A percentile compares a stretch with the other conserved stretches of the same genome.
Evolutionary conservation across 2,113 vertebrate genomes (phyloP).

Genomic region (Colaptes auratus): DNA sequence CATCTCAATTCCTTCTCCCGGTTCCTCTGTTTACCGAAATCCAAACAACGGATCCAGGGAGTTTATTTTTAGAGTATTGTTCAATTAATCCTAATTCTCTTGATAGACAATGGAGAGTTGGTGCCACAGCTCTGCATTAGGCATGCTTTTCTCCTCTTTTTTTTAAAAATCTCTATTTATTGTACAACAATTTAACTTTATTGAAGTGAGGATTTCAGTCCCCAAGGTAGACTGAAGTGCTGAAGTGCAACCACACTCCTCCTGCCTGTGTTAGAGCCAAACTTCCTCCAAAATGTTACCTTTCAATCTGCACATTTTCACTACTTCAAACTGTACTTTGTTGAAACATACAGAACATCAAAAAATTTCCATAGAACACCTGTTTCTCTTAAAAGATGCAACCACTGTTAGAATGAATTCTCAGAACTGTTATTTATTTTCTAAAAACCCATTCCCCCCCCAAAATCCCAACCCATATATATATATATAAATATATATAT

Average conservation of each 20-base stretch:
- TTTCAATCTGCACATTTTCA: background rate
- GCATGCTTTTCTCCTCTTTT: background rate
- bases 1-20: background rate
- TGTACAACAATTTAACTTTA: constrained; percentile 60
- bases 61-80: constrained; percentile 38
- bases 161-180: constrained; percentile 28
- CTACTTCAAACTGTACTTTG: background rate
- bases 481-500: too few species aligned
- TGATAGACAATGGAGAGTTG: constrained; percentile 26
- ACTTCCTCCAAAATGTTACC: background rate
- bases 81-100: constrained; percentile 41
- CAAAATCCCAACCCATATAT: background rate
- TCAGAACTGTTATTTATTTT: background rate
- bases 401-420: background rate
- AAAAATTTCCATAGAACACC: background rate
- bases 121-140: constrained; percentile 15
- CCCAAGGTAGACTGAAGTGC: constrained; percentile 33
- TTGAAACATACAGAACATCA: background rate
- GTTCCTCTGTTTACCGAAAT: background rate
- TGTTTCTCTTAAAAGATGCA: background rate
- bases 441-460: background rate
- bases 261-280: background rate
- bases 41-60: background rate
- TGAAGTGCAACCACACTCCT: background rate
- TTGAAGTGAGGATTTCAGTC: constrained; percentile 50